Conservation (phyloP, 2,797 vertebrate genomes). For the Leptodactylus fallax region DNA sequence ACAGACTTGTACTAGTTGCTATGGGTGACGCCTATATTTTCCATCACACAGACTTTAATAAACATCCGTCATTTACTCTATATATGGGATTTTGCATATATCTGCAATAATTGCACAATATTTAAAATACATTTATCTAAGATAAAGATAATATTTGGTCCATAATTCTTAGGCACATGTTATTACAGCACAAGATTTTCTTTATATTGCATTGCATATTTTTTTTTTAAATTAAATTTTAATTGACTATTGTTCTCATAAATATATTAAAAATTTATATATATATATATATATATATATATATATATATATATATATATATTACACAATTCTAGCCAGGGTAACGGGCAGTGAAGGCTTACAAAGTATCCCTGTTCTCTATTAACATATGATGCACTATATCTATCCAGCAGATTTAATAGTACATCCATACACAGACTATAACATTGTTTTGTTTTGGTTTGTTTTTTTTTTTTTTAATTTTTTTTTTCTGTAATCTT, state of each 20-base stretch:
- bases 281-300: too few species aligned
- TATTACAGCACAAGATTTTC: constrained; percentile 14
- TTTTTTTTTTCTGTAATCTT: background rate
- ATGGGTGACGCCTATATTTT: background rate
- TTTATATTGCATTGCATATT: background rate
- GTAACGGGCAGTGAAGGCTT: background rate
- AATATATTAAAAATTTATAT: too few species aligned
- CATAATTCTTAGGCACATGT: background rate
- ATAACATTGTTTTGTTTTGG: background rate
- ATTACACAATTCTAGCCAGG: too few species aligned
- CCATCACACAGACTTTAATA: background rate
- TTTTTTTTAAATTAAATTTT: too few species aligned
- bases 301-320: too few species aligned
- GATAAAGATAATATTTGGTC: background rate
- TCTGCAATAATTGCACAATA: background rate
- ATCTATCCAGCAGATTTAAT: constrained; percentile 50
- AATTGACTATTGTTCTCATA: too few species aligned
- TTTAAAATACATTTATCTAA: background rate
- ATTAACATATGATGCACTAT: background rate
- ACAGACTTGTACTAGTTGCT: background rate
- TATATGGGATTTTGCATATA: background rate
- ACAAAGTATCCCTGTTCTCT: background rate
- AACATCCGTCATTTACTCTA: background rate
- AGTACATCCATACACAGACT: background rate
- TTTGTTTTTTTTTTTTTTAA: too few species aligned